Percentiles rank a stretch among this genome's conserved stretches.
Evolutionary conservation across 2,797 vertebrate genomes (phyloP).

Genomic region (Ara ararauna): DNA sequence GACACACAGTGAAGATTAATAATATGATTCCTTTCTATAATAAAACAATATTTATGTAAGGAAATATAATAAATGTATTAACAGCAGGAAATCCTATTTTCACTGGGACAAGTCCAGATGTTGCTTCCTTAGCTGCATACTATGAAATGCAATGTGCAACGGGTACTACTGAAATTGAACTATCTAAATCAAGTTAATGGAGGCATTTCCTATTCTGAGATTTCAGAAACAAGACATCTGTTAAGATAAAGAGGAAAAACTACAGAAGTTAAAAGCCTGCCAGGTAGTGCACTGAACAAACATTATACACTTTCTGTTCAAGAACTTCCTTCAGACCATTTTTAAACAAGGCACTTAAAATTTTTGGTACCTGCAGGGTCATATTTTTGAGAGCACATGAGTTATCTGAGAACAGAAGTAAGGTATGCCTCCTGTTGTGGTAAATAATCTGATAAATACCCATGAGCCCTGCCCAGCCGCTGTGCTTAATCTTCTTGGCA

Average conservation of each 20-base stretch:
- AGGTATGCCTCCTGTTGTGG: neutral
- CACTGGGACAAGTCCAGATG: neutral
- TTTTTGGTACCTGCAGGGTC: neutral
- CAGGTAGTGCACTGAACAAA: neutral
- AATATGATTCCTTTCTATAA: neutral
- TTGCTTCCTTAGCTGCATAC: neutral
- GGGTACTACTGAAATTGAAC: neutral
- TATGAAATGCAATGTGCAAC: neutral
- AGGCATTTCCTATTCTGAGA: neutral
- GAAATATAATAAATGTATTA: slow-evolving; percentile 25
- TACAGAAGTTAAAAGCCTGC: neutral
- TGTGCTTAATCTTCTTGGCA: neutral
- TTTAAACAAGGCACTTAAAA: neutral
- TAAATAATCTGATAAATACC: neutral
- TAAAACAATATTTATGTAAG: slow-evolving; percentile 17
- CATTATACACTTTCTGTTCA: neutral
- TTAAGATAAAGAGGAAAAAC: neutral
- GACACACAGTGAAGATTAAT: neutral
- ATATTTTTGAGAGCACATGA: neutral
- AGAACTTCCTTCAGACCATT: neutral
- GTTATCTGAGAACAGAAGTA: neutral
- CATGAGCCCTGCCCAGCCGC: fast-evolving
- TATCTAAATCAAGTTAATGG: neutral
- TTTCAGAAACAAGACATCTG: neutral
- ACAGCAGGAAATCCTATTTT: slow-evolving; percentile 10